phyloP scores from a whole-genome alignment of 2,888 invertebrate genomes.

The Octonoba sinensis region DNA sequence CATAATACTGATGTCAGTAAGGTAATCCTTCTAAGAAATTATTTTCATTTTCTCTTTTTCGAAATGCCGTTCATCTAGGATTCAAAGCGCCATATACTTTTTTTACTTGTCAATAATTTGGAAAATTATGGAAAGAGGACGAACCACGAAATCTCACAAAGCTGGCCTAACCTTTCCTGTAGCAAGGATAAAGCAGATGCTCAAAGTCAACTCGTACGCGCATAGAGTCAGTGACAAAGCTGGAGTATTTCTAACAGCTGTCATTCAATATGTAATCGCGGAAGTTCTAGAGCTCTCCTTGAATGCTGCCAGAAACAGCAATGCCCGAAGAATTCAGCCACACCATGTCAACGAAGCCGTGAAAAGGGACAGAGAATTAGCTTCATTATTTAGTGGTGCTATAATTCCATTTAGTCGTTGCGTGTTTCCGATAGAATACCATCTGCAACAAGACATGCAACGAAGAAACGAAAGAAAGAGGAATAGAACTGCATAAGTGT shows the following conservation, averaged over 20 bases:
- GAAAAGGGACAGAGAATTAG: constrained; percentile 17
- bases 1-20: no score
- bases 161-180: constrained; percentile 28
- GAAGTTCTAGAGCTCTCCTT: constrained; percentile 31
- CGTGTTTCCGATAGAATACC: background rate
- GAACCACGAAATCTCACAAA: constrained; percentile 5
- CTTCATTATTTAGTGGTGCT: constrained; percentile 8
- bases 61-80: no score
- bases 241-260: constrained; percentile 28
- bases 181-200: constrained; percentile 22
- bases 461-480: no score
- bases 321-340: constrained; percentile 11
- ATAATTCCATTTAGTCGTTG: constrained; percentile 9
- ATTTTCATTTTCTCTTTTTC: no score
- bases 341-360: constrained; percentile 26
- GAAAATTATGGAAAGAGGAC: no score
- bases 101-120: no score
- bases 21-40: no score
- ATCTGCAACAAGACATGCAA: no score
- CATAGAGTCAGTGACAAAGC: constrained; percentile 12
- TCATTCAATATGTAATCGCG: constrained; percentile 24
- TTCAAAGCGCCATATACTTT: no score
- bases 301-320: background rate
- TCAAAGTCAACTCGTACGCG: background rate
- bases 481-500: no score